phyloP scores from a whole-genome alignment of 1,140 invertebrate genomes.

The Chironomus tepperi region DNA sequence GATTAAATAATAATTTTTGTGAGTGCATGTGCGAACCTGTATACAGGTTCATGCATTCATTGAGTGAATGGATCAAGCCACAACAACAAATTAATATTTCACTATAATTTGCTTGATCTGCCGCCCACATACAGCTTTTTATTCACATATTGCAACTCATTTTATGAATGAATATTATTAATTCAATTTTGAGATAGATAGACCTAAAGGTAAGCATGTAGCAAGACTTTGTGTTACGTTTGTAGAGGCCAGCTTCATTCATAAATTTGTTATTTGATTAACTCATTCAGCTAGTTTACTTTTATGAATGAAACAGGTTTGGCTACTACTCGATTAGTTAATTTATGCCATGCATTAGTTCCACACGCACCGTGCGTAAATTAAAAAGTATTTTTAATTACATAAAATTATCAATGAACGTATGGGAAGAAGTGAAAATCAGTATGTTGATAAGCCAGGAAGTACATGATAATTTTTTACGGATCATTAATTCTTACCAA shows the following conservation, averaged over 20 bases:
- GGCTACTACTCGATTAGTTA: too few relatives aligned
- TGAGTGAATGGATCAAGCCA: background rate
- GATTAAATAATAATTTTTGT: background rate
- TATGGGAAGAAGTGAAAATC: background rate
- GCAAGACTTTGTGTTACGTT: background rate
- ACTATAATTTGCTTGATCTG: background rate
- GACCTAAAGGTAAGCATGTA: background rate
- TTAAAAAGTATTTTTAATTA: background rate
- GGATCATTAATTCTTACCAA: background rate
- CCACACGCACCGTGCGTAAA: too few relatives aligned
- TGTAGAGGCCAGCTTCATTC: background rate
- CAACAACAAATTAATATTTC: background rate
- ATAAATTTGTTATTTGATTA: background rate
- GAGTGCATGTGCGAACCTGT: background rate
- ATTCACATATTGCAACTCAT: background rate
- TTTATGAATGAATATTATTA: constrained; percentile 11
- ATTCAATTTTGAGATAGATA: background rate
- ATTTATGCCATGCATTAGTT: too few relatives aligned
- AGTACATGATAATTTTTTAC: background rate
- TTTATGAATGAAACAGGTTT: constrained; percentile 2
- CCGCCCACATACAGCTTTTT: background rate
- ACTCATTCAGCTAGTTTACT: background rate
- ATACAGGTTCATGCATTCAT: background rate
- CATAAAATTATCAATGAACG: background rate
- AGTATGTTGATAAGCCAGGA: background rate